Percentiles rank a stretch among this genome's conserved stretches.
Evolutionary conservation across 2,113 vertebrate species (phyloP).

Genomic region (Platycercus adscitus): DNA sequence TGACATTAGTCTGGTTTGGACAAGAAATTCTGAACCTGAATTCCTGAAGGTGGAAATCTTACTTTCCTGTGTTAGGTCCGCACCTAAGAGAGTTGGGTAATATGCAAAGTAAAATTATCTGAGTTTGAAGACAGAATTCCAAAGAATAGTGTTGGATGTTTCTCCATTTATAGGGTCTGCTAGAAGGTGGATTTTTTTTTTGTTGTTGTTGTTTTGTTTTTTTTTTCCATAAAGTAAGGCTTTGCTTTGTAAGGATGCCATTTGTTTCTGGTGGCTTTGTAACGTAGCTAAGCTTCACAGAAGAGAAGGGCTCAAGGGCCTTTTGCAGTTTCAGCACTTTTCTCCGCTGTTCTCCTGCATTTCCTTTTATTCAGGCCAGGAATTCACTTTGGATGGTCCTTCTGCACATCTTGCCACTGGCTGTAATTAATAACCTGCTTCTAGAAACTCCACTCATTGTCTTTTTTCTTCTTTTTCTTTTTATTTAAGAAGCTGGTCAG

Average conservation of each 20-base stretch:
- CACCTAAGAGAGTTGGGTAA: background rate
- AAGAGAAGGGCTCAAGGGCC: constrained; percentile 1
- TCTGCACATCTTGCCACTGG: constrained; percentile 71
- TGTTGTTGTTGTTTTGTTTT: background rate
- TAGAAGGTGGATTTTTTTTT: background rate
- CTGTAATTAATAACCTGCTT: constrained; percentile 72
- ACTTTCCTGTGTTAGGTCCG: background rate
- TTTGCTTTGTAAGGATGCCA: background rate
- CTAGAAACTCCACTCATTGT: constrained; percentile 65
- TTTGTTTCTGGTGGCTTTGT: constrained; percentile 49
- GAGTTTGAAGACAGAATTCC: background rate
- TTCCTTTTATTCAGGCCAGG: constrained; percentile 66
- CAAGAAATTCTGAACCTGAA: background rate
- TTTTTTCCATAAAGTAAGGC: background rate
- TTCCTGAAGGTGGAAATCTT: background rate
- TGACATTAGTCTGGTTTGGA: background rate
- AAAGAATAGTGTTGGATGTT: background rate
- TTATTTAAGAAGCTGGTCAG: constrained; percentile 2
- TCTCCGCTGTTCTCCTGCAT: constrained; percentile 1
- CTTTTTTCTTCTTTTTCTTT: no score
- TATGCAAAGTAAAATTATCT: background rate
- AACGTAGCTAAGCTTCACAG: background rate
- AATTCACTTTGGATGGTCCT: constrained; percentile 62
- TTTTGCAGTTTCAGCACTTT: constrained; percentile 41
- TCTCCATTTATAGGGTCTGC: background rate